phyloP scores from a whole-genome alignment of 2,113 vertebrate species.

The Merops nubicus region DNA sequence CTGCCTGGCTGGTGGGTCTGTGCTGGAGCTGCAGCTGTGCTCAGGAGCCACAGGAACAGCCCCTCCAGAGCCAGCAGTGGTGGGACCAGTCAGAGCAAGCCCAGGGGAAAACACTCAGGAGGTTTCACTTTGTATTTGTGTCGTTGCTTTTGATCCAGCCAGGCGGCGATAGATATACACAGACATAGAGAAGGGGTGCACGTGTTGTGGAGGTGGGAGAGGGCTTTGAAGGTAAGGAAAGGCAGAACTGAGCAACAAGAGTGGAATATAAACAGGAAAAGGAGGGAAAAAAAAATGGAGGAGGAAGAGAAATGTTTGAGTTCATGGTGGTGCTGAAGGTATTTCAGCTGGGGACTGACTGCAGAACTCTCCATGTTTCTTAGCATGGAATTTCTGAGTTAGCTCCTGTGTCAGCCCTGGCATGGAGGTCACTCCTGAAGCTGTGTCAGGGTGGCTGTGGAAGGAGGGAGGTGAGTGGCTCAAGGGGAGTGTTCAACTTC shows the following conservation, averaged over 20 bases:
- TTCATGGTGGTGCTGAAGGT: background rate
- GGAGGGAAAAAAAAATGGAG: rapidly evolving
- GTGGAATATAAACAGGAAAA: background rate
- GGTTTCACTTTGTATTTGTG: background rate
- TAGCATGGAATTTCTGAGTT: background rate
- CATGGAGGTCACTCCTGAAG: background rate
- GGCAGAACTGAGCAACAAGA: background rate
- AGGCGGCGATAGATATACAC: too few relatives aligned
- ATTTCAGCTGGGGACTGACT: background rate
- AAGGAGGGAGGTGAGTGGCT: background rate
- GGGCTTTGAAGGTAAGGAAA: background rate
- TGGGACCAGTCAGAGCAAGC: background rate
- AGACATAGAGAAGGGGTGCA: rapidly evolving
- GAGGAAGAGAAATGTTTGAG: too few relatives aligned
- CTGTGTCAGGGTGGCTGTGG: background rate
- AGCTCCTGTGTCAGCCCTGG: rapidly evolving
- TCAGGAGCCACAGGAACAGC: rapidly evolving
- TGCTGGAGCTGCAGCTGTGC: background rate
- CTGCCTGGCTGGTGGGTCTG: background rate
- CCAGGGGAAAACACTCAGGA: background rate
- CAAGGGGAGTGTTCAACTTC: rapidly evolving
- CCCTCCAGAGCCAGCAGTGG: rapidly evolving
- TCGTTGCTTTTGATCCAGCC: background rate
- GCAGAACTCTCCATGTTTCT: rapidly evolving
- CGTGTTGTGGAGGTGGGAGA: background rate